Evolutionary conservation across 2,888 invertebrate species (phyloP), one percentile per base, ranked within the genome.

Genomic region (Phytoseiulus persimilis): DNA sequence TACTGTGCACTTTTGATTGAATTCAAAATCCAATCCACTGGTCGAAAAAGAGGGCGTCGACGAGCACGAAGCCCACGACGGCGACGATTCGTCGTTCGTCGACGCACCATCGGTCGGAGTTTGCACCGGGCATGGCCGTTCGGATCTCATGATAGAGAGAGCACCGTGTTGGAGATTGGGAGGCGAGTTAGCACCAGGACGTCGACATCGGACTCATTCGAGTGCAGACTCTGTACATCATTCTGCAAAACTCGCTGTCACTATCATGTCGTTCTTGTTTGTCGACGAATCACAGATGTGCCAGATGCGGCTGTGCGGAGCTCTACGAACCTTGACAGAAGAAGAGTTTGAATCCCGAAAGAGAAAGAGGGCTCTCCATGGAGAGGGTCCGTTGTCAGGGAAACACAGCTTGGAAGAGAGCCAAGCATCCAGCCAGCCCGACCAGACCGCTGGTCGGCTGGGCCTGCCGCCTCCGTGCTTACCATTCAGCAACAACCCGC

Each of bases 21-120:
- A 91, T 32, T 91, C 91, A 45, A 91, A 91, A 28, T 90, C 90
- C 32, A 91, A 39, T n/a, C 91, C 91, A 45, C 89, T 87, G 65
- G 90, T 90, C 0, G 90, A 89, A n/a, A 84, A 90, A 6, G 87
- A 87, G 6, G 87, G 87, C 33, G 87, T 87, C 89, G 89, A 89
- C 65, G 90, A 89, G 65, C 90, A 91, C 32, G 87, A 87, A 23
- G 87, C 87, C 87, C 87, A 87, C 39, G 87, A 87, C n/a, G 87
- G 87, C 32, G 87, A 87, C 32, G 87, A 87, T n/a, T 87, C 87
- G 33, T 33, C 87, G 87, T 87, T 87, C 87, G 87, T 87, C 45
- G 87, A 87, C 33, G 87, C 45, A 45, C 87, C 39, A 87, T 87
- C 87, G 45, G 45, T 87, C 23, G 87, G 87, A 6, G 87, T 39